A percentile compares a stretch with the other conserved stretches of the same genome.
These are phyloP conservation scores for Coccyzus lansbergi DNA, from an alignment of 2,797 vertebrate species.

Conservation along the genomic window DNA sequence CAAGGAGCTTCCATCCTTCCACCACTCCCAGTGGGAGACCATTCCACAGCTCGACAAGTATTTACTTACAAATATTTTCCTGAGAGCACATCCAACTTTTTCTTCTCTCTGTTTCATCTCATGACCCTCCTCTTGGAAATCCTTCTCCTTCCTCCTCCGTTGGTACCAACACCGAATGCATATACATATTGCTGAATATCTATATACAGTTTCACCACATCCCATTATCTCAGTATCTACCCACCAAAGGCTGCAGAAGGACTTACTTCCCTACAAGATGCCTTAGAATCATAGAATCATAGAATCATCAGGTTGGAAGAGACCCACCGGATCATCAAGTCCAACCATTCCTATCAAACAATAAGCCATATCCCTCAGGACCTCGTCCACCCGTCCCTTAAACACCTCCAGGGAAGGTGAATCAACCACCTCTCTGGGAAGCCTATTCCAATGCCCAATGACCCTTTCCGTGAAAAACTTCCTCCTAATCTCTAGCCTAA, in stretches of 20 bases:
- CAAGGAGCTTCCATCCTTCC: neutral
- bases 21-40: neutral
- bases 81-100: neutral
- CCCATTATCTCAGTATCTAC: too few relatives aligned
- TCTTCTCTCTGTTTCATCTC: neutral
- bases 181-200: neutral
- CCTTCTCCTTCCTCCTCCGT: fast-evolving
- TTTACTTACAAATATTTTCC: conserved; percentile 1
- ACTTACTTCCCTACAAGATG: neutral
- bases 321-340: too few relatives aligned
- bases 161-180: neutral
- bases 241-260: neutral
- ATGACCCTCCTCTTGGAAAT: neutral
- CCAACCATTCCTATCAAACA: too few relatives aligned
- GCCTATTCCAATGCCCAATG: too few relatives aligned
- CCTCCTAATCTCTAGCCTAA: too few relatives aligned
- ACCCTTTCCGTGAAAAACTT: too few relatives aligned
- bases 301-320: too few relatives aligned
- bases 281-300: too few relatives aligned
- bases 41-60: neutral
- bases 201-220: neutral
- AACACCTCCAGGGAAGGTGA: too few relatives aligned
- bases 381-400: too few relatives aligned
- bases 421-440: too few relatives aligned
- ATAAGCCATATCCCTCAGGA: too few relatives aligned